Conservation (phyloP, 1,140 invertebrate species). For the Bombyx mori region DNA sequence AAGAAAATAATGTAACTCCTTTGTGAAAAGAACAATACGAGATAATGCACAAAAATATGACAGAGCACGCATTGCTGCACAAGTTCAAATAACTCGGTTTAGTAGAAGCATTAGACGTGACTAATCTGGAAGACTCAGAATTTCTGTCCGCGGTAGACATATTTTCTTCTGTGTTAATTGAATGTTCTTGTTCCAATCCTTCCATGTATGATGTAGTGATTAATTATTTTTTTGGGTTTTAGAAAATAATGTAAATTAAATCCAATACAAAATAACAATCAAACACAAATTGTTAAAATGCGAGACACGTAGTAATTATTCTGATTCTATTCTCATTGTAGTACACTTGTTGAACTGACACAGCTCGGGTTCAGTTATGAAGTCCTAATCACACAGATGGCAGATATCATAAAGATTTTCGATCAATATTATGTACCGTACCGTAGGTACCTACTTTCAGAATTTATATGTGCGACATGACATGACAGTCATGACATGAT, state of each 20-base stretch:
- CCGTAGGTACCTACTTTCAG: no score
- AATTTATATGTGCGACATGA: no score
- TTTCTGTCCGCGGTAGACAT: conserved; percentile 40
- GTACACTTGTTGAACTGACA: no score
- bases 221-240: no score
- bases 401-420: no score
- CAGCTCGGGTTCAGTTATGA: no score
- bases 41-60: conserved; percentile 45
- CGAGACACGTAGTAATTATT: no score
- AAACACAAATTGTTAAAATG: no score
- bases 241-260: not conserved
- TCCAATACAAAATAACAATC: not conserved
- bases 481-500: no score
- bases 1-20: conserved; percentile 55
- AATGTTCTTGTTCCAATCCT: conserved; percentile 7
- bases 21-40: conserved; percentile 51
- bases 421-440: no score
- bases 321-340: no score
- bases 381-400: no score
- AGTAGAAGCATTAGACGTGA: conserved; percentile 27
- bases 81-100: conserved; percentile 53
- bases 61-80: conserved; percentile 39
- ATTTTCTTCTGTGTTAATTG: conserved; percentile 12
- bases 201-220: conserved; percentile 8
- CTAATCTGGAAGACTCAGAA: conserved; percentile 46